These are phyloP conservation scores for Eupithecia insigniata DNA, from an alignment of 2,888 invertebrate genomes.

Conservation along the genomic window DNA sequence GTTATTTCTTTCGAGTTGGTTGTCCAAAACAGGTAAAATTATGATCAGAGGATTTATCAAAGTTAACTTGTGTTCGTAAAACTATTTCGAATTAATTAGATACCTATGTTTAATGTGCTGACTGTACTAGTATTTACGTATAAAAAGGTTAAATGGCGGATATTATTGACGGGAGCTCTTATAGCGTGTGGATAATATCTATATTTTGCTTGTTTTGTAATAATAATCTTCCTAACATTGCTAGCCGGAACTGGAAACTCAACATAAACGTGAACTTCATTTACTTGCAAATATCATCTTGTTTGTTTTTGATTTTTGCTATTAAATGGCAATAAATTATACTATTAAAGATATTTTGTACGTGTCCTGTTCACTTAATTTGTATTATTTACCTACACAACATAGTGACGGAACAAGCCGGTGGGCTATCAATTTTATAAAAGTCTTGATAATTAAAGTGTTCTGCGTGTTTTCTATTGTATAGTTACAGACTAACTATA, in stretches of 20 bases:
- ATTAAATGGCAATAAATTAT: background rate
- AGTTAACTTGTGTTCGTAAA: no score
- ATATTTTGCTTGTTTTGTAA: slow-evolving; percentile 52
- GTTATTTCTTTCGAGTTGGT: no score
- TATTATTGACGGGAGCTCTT: slow-evolving; percentile 40
- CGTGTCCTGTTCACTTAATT: background rate
- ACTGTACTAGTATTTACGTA: slow-evolving; percentile 13
- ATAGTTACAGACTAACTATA: no score
- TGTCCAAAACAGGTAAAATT: no score
- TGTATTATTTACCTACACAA: background rate
- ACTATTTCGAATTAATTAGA: no score
- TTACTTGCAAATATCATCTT: slow-evolving; percentile 8
- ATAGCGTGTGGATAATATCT: slow-evolving; percentile 40
- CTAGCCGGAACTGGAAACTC: slow-evolving; percentile 60
- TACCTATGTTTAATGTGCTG: background rate
- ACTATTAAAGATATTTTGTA: background rate
- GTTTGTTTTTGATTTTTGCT: background rate
- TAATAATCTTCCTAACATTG: slow-evolving; percentile 56
- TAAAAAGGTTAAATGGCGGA: slow-evolving; percentile 43
- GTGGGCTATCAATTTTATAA: background rate
- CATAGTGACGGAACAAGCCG: background rate
- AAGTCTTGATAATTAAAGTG: no score
- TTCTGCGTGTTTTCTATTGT: no score
- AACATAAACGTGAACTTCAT: background rate
- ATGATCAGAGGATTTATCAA: no score